Conservation (phyloP, 2,888 invertebrate genomes). For the Dasysyrphus albostriatus region DNA sequence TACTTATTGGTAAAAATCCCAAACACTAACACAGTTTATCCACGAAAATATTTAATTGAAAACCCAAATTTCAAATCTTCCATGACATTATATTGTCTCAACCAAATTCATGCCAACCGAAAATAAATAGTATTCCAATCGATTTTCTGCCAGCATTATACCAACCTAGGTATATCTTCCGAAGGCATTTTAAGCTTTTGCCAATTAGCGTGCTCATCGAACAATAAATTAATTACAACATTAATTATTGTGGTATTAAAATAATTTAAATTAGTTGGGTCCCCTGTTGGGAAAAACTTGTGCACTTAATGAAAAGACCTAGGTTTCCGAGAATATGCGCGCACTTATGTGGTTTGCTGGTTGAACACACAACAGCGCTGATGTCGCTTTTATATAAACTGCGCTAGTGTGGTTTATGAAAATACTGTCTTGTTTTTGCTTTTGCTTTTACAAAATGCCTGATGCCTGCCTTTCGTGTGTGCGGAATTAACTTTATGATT, state of each 20-base stretch:
- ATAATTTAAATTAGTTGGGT: slow-evolving; percentile 79
- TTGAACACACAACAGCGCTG: not conserved
- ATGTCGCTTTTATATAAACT: not conserved
- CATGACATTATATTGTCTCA: not conserved
- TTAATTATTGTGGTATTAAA: slow-evolving; percentile 82
- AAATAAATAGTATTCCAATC: slow-evolving; percentile 9
- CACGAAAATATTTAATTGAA: not conserved
- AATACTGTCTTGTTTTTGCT: not conserved
- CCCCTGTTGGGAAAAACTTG: slow-evolving; percentile 4
- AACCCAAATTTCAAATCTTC: not conserved
- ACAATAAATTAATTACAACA: slow-evolving; percentile 82
- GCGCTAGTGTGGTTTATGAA: slow-evolving; percentile 4
- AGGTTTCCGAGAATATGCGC: slow-evolving; percentile 7
- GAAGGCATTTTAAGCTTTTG: slow-evolving; percentile 65
- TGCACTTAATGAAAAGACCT: not conserved
- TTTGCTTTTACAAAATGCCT: not conserved
- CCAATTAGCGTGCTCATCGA: slow-evolving; percentile 72
- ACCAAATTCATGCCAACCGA: not conserved
- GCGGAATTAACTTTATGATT: slow-evolving; percentile 10
- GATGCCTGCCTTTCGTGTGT: not conserved
- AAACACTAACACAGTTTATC: not conserved
- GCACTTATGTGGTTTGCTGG: slow-evolving; percentile 31
- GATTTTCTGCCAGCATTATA: not conserved
- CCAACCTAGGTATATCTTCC: not conserved
- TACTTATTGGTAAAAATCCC: too few relatives aligned